phyloP scores from a whole-genome alignment of 1,140 invertebrate species.

The Neodiprion fabricii region DNA sequence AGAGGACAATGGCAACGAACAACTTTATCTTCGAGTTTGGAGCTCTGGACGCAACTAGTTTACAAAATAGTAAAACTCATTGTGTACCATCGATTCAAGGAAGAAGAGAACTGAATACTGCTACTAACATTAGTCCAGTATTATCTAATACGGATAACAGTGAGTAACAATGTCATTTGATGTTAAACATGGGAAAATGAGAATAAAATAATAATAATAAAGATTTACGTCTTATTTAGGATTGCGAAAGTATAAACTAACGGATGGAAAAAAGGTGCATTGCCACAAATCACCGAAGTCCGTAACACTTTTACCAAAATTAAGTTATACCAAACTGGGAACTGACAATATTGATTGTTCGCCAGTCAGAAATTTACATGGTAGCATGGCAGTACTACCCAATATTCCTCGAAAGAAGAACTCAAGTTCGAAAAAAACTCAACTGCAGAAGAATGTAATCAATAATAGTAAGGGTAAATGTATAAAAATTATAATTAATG shows the following conservation, averaged over 20 bases:
- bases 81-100: no score
- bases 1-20: slow-evolving; percentile 22
- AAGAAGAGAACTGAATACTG: no score
- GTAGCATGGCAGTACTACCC: background rate
- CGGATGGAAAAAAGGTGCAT: background rate
- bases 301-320: background rate
- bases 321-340: background rate
- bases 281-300: background rate
- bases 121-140: background rate
- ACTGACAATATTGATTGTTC: background rate
- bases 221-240: no score
- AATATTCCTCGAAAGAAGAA: background rate
- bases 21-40: slow-evolving; percentile 23
- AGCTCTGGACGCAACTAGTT: background rate
- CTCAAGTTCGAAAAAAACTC: background rate
- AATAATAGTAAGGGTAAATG: background rate
- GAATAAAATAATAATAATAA: no score
- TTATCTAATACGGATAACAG: background rate
- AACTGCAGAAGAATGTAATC: background rate
- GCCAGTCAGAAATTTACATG: background rate
- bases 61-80: background rate
- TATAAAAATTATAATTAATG: no score
- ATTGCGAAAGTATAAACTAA: background rate
- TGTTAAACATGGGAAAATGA: no score
- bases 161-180: background rate